Base-by-base conservation (phyloP, 2,113 vertebrate species). In the Oryzias melastigma region DNA sequence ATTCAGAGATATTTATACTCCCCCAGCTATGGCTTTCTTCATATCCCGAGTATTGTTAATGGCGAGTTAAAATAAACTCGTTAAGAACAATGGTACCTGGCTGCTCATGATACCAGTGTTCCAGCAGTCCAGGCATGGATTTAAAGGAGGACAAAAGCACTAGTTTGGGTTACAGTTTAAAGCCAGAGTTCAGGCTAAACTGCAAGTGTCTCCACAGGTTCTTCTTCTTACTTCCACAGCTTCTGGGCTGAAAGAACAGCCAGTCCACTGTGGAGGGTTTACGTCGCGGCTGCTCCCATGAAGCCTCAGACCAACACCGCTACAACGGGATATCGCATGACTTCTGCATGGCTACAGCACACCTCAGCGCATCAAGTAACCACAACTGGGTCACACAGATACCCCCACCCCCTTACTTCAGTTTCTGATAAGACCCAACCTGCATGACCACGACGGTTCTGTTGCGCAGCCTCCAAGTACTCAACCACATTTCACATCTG, bases 331-430 rank as follows among this genome's bases (percentile, higher is more conserved):
- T 71, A 68, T 83, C 82, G 60, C 77, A 79, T 84, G 75, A 76
- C 70, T 70, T n/a, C 46, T 18, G 25, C 17, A 22, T 8, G 2
- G 55, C 27, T 47, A 48, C 18, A 69, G 25, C 58, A 71, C 67
- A 29, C 62, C 72, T 73, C 66, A 45, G 6, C 46, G 62, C 69
- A 72, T 73, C 64, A 52, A 53, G 71, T 47, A 71, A 78, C 73
- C 75, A 75, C 71, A 83, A 72, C 3, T 71, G 68, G 71, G 80
- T 78, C 71, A 65, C 47, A 67, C 53, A 40, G 62, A 67, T 50
- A 40, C 56, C 22, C 7, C 19, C 47, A 35, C 42, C 47, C 64
- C 25, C 61, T 29, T 70, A 35, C 35, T 57, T 65, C 27, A 52
- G 67, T 43, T 56, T 75, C 55, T 16, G 27, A 18, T 29, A 7